Evolutionary conservation across 2,797 vertebrate species (phyloP).

Genomic region (Benthosema pterotum): DNA sequence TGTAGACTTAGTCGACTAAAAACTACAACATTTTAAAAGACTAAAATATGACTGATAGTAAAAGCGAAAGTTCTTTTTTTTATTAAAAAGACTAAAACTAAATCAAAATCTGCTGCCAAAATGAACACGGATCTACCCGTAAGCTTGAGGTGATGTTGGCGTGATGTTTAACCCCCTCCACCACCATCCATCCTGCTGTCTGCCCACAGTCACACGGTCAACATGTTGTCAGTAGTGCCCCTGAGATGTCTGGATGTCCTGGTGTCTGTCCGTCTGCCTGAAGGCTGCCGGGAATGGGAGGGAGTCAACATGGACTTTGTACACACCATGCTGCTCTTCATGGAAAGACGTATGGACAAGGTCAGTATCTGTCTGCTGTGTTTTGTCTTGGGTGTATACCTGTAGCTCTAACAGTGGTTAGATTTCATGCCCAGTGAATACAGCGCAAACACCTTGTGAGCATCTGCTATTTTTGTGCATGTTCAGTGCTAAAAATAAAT

Average conservation of each 20-base stretch:
- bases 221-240: conserved; percentile 75
- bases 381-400: neutral
- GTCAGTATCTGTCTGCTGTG: conserved; percentile 44
- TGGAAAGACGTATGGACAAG: conserved; percentile 75
- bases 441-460: no score
- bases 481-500: neutral
- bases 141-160: no score
- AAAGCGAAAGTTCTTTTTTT: no score
- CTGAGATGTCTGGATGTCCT: conserved; percentile 79
- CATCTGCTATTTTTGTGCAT: no score
- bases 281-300: conserved; percentile 60
- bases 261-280: conserved; percentile 54
- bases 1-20: no score
- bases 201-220: conserved; percentile 69
- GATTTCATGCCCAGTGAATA: neutral
- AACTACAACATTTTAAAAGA: no score
- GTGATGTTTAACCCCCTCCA: neutral
- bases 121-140: no score
- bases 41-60: no score
- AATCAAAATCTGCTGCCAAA: no score
- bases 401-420: no score
- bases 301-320: conserved; percentile 83
- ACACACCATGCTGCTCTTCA: conserved; percentile 72
- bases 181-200: neutral
- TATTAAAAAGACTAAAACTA: no score